phyloP scores from a whole-genome alignment of 2,888 invertebrate species.

The Pocota personata region DNA sequence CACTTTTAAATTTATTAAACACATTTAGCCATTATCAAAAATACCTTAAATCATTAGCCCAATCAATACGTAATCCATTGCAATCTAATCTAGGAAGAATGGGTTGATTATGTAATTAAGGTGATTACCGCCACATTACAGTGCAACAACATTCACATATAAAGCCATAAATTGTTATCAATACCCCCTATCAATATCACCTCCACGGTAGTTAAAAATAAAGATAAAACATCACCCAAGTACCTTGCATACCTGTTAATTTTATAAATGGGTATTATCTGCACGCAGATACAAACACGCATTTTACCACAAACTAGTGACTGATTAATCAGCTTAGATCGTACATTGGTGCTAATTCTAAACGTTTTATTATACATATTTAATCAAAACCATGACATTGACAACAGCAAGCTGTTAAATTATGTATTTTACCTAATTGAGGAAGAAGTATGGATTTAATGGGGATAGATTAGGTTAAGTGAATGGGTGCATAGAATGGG shows the following conservation, averaged over 20 bases:
- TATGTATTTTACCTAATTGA: background rate
- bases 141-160: background rate
- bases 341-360: background rate
- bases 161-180: background rate
- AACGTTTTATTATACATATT: background rate
- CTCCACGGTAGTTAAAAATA: background rate
- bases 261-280: background rate
- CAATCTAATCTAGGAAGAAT: background rate
- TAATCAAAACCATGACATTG: background rate
- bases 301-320: background rate
- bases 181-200: background rate
- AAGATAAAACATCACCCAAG: background rate
- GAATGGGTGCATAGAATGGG: too few species aligned
- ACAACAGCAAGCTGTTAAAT: background rate
- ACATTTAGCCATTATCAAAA: background rate
- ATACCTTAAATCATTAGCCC: background rate
- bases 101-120: background rate
- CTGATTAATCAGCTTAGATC: background rate
- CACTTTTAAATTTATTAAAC: background rate
- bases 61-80: background rate
- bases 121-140: background rate
- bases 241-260: background rate
- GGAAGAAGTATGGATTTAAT: background rate
- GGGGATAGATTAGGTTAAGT: too few species aligned
- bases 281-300: background rate